phyloP scores from a whole-genome alignment of 2,797 vertebrate species.

The Apogon talboti region DNA sequence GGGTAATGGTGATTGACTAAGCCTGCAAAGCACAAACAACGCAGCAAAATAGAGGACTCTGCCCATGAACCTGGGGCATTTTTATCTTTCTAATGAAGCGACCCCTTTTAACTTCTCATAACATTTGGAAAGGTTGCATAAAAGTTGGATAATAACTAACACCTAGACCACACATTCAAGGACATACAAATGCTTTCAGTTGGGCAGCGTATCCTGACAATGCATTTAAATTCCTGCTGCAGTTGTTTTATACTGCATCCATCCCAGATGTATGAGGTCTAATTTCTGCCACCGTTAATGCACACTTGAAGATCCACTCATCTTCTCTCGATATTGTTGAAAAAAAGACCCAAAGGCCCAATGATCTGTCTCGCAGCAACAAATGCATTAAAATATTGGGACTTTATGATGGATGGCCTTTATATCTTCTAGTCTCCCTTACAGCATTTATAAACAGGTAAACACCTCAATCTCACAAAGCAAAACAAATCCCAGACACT shows the following conservation, averaged over 20 bases:
- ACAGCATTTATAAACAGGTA: constrained; percentile 48
- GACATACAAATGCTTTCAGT: constrained; percentile 16
- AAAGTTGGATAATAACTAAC: constrained; percentile 43
- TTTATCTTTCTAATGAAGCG: constrained; percentile 65
- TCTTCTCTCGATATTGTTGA: constrained; percentile 10
- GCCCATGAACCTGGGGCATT: constrained; percentile 14
- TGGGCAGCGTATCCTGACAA: constrained; percentile 1
- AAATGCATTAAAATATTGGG: constrained; percentile 10
- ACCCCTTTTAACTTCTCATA: constrained; percentile 62
- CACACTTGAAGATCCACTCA: constrained; percentile 18
- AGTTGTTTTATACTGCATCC: neutral
- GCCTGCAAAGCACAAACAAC: constrained; percentile 54
- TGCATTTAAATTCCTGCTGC: neutral
- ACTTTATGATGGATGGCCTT: constrained; percentile 13
- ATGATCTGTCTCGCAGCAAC: constrained; percentile 21
- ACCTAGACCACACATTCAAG: constrained; percentile 7
- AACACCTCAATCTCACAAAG: constrained; percentile 54
- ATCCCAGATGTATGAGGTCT: no score
- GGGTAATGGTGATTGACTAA: constrained; percentile 55
- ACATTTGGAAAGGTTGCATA: constrained; percentile 41
- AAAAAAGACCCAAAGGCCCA: constrained; percentile 14
- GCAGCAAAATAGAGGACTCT: constrained; percentile 34
- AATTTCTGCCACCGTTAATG: constrained; percentile 8
- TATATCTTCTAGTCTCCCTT: constrained; percentile 9
- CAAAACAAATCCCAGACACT: constrained; percentile 59